A percentile compares a stretch with the other conserved stretches of the same genome.
Conservation (phyloP, 2,797 vertebrate species). For the Eulemur albifrons region DNA sequence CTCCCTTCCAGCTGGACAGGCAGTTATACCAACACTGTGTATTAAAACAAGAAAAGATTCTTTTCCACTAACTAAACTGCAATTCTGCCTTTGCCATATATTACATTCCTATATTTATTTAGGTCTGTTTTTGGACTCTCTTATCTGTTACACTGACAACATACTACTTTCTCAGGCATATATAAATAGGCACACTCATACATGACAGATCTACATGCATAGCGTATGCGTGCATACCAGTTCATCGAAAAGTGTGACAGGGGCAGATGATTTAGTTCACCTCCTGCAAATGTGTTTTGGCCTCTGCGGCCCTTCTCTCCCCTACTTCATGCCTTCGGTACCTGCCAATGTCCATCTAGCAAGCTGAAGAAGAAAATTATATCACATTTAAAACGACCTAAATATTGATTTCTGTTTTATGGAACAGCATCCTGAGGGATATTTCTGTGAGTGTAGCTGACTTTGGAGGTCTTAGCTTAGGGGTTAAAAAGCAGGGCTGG, state of each 20-base stretch:
- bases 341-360: background rate
- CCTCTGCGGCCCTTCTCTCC: conserved; percentile 24
- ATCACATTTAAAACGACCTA: background rate
- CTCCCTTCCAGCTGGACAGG: background rate
- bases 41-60: background rate
- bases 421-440: background rate
- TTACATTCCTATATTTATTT: background rate
- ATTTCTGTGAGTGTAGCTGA: background rate
- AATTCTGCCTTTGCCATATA: background rate
- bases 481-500: background rate
- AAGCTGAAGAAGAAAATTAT: background rate
- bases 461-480: background rate
- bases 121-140: background rate
- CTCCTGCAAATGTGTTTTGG: conserved; percentile 47
- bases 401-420: background rate
- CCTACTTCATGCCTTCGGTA: background rate
- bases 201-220: background rate
- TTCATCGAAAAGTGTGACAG: background rate
- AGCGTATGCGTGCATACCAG: rapidly evolving
- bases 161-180: background rate
- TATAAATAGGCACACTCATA: background rate
- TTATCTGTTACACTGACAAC: background rate
- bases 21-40: background rate
- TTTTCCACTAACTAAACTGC: background rate
- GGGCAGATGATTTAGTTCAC: background rate